Percentiles rank a stretch among this genome's conserved stretches.
phyloP scores from a whole-genome alignment of 2,113 vertebrate species.

The Aplodontia rufa region DNA sequence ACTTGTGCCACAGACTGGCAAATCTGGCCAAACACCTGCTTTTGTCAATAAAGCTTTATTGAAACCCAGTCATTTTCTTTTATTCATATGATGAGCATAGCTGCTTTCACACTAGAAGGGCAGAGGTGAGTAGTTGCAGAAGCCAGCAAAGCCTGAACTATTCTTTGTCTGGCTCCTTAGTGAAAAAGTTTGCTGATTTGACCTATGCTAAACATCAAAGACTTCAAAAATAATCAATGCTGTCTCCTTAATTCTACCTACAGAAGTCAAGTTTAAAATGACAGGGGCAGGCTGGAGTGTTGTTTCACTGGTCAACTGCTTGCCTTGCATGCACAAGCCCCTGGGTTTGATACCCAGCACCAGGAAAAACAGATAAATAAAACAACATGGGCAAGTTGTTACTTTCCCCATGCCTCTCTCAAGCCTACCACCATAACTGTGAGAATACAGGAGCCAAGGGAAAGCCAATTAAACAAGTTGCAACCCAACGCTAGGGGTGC shows the following conservation, averaged over 20 bases:
- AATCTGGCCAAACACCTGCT: neutral
- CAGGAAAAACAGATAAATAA: neutral
- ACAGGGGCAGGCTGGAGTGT: neutral
- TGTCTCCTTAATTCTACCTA: neutral
- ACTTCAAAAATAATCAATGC: neutral
- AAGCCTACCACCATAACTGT: neutral
- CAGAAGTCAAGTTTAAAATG: slow-evolving; percentile 48
- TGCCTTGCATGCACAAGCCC: neutral
- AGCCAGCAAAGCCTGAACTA: neutral
- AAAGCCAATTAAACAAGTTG: neutral
- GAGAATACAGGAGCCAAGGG: neutral
- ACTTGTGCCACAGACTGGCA: neutral
- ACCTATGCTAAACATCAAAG: neutral
- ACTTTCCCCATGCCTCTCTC: neutral
- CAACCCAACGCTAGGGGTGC: neutral
- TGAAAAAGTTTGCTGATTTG: neutral
- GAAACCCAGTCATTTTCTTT: neutral
- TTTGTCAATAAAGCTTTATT: neutral
- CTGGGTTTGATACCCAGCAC: neutral
- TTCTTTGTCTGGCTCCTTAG: neutral
- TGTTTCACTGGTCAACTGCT: neutral
- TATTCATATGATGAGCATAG: neutral
- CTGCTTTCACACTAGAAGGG: neutral
- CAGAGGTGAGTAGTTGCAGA: neutral
- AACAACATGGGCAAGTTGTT: neutral